Percentiles rank a stretch among this genome's conserved stretches.
These are phyloP conservation scores for Urocolius indicus DNA, from an alignment of 2,113 vertebrate species.

Conservation along the genomic window DNA sequence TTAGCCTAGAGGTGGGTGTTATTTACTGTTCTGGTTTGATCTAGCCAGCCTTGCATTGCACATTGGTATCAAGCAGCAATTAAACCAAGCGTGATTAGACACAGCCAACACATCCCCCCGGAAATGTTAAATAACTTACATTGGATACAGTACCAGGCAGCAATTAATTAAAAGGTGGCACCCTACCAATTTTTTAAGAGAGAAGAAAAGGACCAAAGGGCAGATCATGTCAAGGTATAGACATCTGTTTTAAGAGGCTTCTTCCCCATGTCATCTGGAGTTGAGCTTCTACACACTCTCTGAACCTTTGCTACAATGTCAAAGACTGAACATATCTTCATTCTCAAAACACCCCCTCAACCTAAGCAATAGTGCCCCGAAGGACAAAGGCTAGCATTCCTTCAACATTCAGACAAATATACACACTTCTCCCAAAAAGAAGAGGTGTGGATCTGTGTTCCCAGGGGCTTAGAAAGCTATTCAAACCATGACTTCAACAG, in stretches of 20 bases:
- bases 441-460: neutral
- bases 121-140: neutral
- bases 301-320: neutral
- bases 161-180: neutral
- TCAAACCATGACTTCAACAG: neutral
- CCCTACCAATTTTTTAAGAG: neutral
- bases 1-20: neutral
- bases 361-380: neutral
- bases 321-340: neutral
- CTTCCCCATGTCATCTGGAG: neutral
- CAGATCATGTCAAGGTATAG: neutral
- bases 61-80: neutral
- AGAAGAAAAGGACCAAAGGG: neutral
- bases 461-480: neutral
- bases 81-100: neutral
- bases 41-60: neutral
- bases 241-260: neutral
- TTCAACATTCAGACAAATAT: fast-evolving
- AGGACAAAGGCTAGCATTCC: neutral
- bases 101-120: neutral
- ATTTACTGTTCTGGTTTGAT: neutral
- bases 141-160: neutral
- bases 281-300: neutral
- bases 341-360: neutral
- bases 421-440: fast-evolving